Conservation (phyloP, 2,797 vertebrate species). For the Hypotaenidia philippensis region DNA sequence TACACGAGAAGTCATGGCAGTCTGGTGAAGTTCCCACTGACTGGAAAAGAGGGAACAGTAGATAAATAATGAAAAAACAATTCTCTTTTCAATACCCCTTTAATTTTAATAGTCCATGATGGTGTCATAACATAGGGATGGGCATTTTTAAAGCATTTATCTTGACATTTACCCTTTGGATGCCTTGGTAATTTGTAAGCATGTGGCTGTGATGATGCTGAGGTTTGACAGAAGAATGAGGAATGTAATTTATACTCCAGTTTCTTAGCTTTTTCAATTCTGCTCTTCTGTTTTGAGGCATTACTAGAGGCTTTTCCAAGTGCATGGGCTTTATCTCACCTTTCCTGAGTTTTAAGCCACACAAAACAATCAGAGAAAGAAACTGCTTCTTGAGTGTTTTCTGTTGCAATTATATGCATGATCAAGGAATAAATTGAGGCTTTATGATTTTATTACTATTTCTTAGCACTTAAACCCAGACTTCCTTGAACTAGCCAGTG, state of each 20-base stretch:
- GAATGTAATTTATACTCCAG: neutral
- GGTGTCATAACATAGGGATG: neutral
- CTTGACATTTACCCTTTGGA: slow-evolving; percentile 11
- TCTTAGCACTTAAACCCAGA: neutral
- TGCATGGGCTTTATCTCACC: neutral
- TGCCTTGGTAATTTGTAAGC: neutral
- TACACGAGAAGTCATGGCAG: too few relatives aligned
- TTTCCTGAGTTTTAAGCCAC: neutral
- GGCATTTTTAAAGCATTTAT: slow-evolving; percentile 16
- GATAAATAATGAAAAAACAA: slow-evolving; percentile 37
- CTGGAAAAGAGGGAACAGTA: neutral
- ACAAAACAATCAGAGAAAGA: neutral
- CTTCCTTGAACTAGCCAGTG: neutral
- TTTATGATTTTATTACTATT: neutral
- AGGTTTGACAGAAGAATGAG: neutral
- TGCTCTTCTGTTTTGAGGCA: neutral
- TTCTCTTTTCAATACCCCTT: neutral
- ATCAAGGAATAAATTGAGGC: neutral
- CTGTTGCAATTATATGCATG: neutral
- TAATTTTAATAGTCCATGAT: neutral
- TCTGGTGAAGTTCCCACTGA: too few relatives aligned
- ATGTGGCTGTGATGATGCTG: neutral
- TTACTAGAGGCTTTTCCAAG: neutral
- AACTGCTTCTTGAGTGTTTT: neutral
- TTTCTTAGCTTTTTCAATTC: neutral